These are phyloP conservation scores for Psilopogon haemacephalus DNA, from an alignment of 2,113 vertebrate species.

Conservation along the genomic window DNA sequence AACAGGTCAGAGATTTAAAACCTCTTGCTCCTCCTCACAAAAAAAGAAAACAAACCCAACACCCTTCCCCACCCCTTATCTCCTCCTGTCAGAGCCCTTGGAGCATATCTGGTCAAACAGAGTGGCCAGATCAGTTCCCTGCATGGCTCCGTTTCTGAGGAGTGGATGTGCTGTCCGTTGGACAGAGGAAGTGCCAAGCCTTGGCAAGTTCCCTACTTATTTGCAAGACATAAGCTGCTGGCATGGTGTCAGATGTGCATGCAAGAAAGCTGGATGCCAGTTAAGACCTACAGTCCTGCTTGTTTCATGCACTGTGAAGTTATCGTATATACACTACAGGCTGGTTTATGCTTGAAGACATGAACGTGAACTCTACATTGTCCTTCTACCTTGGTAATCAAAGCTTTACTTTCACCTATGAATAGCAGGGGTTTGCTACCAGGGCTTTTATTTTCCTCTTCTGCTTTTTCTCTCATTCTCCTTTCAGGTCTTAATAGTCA, in stretches of 20 bases:
- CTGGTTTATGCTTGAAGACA: slow-evolving; percentile 34
- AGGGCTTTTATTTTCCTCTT: neutral
- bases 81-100: slow-evolving; percentile 15
- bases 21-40: neutral
- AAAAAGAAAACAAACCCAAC: neutral
- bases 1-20: slow-evolving; percentile 12
- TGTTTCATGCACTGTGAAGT: slow-evolving; percentile 60
- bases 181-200: slow-evolving; percentile 48
- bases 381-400: neutral
- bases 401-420: slow-evolving; percentile 3
- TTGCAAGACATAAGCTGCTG: slow-evolving; percentile 64
- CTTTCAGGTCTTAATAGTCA: slow-evolving; percentile 5
- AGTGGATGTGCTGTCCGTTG: slow-evolving; percentile 27
- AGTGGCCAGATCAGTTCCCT: neutral
- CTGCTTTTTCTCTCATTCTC: neutral
- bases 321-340: slow-evolving; percentile 50
- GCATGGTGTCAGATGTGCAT: slow-evolving; percentile 32
- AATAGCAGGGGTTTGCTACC: slow-evolving; percentile 32
- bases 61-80: neutral
- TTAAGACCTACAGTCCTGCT: slow-evolving; percentile 50
- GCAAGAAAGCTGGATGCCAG: slow-evolving; percentile 49
- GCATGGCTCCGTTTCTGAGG: slow-evolving; percentile 5
- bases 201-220: slow-evolving; percentile 38
- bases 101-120: slow-evolving; percentile 24
- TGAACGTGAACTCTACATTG: slow-evolving; percentile 28